A percentile compares a stretch with the other conserved stretches of the same genome.
Conservation (phyloP, 2,797 vertebrate genomes). For the Lutjanus argentimaculatus region DNA sequence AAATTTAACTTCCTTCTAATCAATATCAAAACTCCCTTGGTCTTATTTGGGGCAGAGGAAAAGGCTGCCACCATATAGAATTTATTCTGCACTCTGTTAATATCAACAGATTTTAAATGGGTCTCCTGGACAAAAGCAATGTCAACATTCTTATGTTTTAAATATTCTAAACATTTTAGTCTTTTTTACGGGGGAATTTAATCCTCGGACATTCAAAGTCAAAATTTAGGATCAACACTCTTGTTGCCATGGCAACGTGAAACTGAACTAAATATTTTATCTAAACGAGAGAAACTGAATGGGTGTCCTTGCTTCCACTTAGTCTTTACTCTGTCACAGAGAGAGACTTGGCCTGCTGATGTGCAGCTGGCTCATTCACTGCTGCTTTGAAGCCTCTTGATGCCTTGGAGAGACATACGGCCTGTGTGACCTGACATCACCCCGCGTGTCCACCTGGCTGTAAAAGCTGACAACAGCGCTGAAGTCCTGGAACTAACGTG, state of each 20-base stretch:
- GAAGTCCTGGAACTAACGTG: conserved; percentile 33
- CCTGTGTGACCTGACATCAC: conserved; percentile 54
- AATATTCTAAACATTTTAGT: too few species aligned
- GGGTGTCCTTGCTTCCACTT: conserved; percentile 13
- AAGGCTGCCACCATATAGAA: too few species aligned
- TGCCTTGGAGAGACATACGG: conserved; percentile 42
- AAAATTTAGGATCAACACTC: not conserved
- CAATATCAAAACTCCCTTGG: too few species aligned
- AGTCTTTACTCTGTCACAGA: conserved; percentile 26
- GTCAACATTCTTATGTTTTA: too few species aligned
- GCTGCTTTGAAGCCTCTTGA: conserved; percentile 48
- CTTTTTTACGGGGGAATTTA: too few species aligned
- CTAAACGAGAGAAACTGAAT: conserved; percentile 1
- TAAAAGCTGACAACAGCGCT: conserved; percentile 44
- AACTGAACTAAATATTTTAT: conserved; percentile 6
- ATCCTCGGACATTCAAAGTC: too few species aligned
- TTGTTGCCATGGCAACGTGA: conserved; percentile 16
- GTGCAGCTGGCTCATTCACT: conserved; percentile 50
- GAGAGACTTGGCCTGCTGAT: conserved; percentile 36
- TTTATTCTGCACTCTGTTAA: too few species aligned
- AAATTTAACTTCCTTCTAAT: too few species aligned
- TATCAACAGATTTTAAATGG: too few species aligned
- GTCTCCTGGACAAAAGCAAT: too few species aligned
- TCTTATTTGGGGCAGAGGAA: too few species aligned
- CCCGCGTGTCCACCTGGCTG: conserved; percentile 46